A percentile compares a stretch with the other conserved stretches of the same genome.
Evolutionary conservation across 2,888 invertebrate species (phyloP).

Genomic region (Cheilosia vulpina): DNA sequence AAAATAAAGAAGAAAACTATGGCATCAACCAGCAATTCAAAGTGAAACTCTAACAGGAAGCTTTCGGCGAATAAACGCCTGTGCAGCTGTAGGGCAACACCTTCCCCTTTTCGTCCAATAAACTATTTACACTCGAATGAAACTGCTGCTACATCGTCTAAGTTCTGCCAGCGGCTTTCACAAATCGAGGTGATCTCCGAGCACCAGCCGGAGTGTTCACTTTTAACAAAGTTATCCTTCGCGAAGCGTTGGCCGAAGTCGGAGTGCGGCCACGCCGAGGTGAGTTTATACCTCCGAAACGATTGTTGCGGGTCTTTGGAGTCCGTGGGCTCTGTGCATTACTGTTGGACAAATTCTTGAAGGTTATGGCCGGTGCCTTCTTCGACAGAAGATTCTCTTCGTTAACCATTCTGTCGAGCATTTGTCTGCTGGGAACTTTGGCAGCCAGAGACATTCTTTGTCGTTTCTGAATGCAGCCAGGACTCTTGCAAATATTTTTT

Average conservation of each 20-base stretch:
- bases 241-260: constrained; percentile 30
- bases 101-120: background rate
- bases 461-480: constrained; percentile 74
- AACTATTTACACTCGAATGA: background rate
- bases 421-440: constrained; percentile 61
- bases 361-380: constrained; percentile 34
- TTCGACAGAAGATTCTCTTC: constrained; percentile 59
- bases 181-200: constrained; percentile 43
- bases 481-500: constrained; percentile 70
- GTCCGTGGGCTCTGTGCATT: constrained; percentile 60
- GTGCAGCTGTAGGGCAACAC: no score
- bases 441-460: constrained; percentile 57
- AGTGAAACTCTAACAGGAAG: background rate
- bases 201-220: constrained; percentile 34
- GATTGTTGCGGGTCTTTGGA: constrained; percentile 56
- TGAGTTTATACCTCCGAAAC: constrained; percentile 61
- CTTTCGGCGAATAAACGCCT: background rate
- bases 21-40: constrained; percentile 17
- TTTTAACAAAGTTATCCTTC: constrained; percentile 35
- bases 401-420: constrained; percentile 66
- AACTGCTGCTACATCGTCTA: background rate
- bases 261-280: constrained; percentile 62
- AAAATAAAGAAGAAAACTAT: constrained; percentile 17
- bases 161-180: constrained; percentile 4
- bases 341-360: constrained; percentile 52